phyloP scores from a whole-genome alignment of 2,888 invertebrate species.

The Agriotes lineatus region DNA sequence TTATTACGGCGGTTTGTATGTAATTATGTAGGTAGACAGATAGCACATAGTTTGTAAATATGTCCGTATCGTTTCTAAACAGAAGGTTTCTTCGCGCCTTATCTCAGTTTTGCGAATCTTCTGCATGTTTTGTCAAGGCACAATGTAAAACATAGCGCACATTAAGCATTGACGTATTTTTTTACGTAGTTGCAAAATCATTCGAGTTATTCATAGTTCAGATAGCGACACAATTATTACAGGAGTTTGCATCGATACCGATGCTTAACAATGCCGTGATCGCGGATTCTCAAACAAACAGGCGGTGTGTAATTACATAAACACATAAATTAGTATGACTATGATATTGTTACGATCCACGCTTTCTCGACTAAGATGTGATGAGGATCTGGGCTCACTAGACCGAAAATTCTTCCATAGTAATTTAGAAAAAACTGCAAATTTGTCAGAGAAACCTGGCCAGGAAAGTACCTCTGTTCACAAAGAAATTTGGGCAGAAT shows the following conservation, averaged over 20 bases:
- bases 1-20: background rate
- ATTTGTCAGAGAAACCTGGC: conserved; percentile 41
- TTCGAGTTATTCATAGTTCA: conserved; percentile 32
- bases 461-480: conserved; percentile 22
- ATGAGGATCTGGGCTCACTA: conserved; percentile 46
- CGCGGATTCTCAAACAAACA: conserved; percentile 42
- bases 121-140: background rate
- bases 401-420: conserved; percentile 43
- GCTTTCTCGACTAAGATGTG: conserved; percentile 51
- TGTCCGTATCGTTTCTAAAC: background rate
- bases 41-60: background rate
- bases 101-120: background rate
- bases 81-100: background rate
- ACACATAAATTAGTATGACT: conserved; percentile 55
- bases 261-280: conserved; percentile 37
- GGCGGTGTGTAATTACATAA: conserved; percentile 59
- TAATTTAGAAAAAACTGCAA: conserved; percentile 43
- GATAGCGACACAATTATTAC: conserved; percentile 23
- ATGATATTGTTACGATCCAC: conserved; percentile 51
- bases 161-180: conserved; percentile 31
- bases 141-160: background rate
- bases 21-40: background rate
- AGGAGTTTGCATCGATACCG: conserved; percentile 30
- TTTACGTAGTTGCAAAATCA: conserved; percentile 34
- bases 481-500: conserved; percentile 26